Percentiles rank a stretch among this genome's conserved stretches.
Conservation (phyloP, 2,113 vertebrate genomes). For the Ascaphus truei region DNA sequence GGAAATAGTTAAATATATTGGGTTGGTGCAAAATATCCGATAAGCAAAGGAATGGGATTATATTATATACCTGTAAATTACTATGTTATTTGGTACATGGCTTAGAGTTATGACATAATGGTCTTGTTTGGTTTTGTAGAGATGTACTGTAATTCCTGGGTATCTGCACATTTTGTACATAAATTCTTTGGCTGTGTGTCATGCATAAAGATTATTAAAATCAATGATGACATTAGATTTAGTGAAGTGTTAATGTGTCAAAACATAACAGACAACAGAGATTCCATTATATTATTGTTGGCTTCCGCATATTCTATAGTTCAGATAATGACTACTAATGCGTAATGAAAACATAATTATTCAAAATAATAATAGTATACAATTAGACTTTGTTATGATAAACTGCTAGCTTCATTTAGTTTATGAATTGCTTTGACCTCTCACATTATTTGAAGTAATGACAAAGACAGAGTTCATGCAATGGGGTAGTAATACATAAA, state of each 20-base stretch:
- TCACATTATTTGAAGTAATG: slow-evolving; percentile 42
- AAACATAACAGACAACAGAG: slow-evolving; percentile 4
- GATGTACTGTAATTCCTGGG: no score
- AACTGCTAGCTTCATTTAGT: slow-evolving; percentile 42
- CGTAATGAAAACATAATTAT: slow-evolving; percentile 14
- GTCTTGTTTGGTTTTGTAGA: no score
- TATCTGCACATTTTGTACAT: no score
- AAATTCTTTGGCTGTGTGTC: no score
- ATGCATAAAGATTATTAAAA: not conserved
- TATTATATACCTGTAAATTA: no score
- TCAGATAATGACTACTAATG: slow-evolving; percentile 30
- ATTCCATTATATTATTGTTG: slow-evolving; percentile 28
- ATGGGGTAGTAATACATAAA: slow-evolving; percentile 44
- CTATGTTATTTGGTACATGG: no score
- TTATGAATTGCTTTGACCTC: slow-evolving; percentile 43
- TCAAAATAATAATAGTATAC: slow-evolving; percentile 36
- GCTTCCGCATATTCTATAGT: slow-evolving; percentile 20
- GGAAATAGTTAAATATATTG: no score
- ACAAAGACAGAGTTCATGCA: slow-evolving; percentile 41
- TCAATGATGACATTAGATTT: not conserved
- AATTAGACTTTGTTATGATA: slow-evolving; percentile 41
- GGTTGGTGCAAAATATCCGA: no score
- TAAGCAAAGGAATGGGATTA: no score
- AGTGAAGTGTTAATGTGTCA: not conserved
- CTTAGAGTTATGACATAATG: no score